Evolutionary conservation across 2,888 invertebrate genomes (phyloP), one percentile per base, ranked within the genome.

Genomic region (Magallana nippona): DNA sequence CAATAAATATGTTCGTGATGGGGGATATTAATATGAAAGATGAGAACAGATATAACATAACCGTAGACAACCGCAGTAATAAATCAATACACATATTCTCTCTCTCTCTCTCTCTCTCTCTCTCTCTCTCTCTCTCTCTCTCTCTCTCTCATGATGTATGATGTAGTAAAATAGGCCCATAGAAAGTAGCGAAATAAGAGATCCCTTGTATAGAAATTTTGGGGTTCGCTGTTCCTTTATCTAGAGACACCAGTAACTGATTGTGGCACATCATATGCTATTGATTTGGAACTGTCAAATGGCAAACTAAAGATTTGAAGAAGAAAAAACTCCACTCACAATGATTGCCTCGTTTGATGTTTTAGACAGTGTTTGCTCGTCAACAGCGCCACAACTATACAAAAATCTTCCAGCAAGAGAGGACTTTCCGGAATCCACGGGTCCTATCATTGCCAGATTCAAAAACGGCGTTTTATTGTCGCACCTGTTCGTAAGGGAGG

Each of bases 381-480:
- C 89, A 81, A 89, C 87, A 10, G 86, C 89, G 17, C 87, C 88
- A 85, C 87, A 88, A 62, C 87, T 86, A 79, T 88, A 87, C 1
- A 88, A 86, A 17, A 89, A 83, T 63, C 88, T 78, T 56, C 89
- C 89, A 62, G 88, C 86, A 62, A 89, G 84, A 8, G 89, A 88
- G 5, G 89, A 89, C 80, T 89, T 89, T 11, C 89, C 89, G 63
- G 85, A 83, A 27, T 85, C 87, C 8, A 86, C 81, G 81, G 88
- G 89, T 55, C 89, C 89, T 10, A 89, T 86, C 17, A 89, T 85
- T 22, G 88, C 89, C 11, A 87, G 86, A 82, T 89, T 89, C 60
- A 89, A 55, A 82, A 88, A 89, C 0, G 89, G 85, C 80, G 88
- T 89, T 13, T 81, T 62, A 13, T 87, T 83, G 22, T 83, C 81